phyloP scores from a whole-genome alignment of 2,888 invertebrate species.

The Sphinx pinastri region DNA sequence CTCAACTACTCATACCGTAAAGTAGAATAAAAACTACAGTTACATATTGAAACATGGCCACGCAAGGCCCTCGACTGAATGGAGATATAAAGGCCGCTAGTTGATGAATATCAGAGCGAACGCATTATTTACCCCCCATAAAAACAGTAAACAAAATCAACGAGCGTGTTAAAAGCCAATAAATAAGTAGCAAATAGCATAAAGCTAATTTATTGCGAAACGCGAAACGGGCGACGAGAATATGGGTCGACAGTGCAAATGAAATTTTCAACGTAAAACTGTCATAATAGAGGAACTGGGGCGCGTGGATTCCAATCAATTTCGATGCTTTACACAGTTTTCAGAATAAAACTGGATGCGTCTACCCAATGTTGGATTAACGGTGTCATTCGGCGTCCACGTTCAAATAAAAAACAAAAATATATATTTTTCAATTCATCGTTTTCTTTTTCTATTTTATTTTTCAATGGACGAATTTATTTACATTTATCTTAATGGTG shows the following conservation, averaged over 20 bases:
- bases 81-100: background rate
- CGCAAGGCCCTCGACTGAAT: background rate
- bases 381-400: slow-evolving; percentile 3
- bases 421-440: background rate
- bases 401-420: background rate
- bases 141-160: slow-evolving; percentile 22
- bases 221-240: background rate
- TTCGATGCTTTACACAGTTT: slow-evolving; percentile 21
- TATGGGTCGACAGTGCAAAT: slow-evolving; percentile 21
- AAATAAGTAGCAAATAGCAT: slow-evolving; percentile 23
- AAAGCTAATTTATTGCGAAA: slow-evolving; percentile 22
- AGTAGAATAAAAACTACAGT: background rate
- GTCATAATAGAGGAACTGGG: slow-evolving; percentile 21
- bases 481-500: too few species aligned
- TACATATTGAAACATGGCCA: too few species aligned
- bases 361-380: slow-evolving; percentile 17
- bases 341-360: slow-evolving; percentile 22
- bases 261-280: slow-evolving; percentile 17
- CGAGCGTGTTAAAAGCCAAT: slow-evolving; percentile 23
- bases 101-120: slow-evolving; percentile 2
- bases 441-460: background rate
- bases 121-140: slow-evolving; percentile 8
- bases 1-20: background rate
- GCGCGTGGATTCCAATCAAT: slow-evolving; percentile 21
- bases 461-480: too few species aligned